Conservation (phyloP, 1,140 invertebrate genomes). For the Triops cancriformis region DNA sequence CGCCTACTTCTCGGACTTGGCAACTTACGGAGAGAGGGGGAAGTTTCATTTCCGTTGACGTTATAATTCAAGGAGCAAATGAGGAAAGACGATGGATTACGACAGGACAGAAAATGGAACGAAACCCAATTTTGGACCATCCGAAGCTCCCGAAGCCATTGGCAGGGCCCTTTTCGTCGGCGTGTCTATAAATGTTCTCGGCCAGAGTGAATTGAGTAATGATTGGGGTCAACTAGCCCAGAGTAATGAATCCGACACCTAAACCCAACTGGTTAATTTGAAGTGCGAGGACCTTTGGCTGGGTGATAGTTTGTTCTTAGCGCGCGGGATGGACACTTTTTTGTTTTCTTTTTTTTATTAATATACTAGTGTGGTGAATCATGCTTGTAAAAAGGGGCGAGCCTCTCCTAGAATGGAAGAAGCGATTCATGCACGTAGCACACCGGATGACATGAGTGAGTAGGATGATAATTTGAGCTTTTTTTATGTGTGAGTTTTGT, state of each 20-base stretch:
- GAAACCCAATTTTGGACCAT: not conserved
- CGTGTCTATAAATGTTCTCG: not conserved
- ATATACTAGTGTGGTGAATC: not conserved
- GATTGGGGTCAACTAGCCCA: not conserved
- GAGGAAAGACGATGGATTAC: constrained; percentile 13
- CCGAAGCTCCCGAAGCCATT: not conserved
- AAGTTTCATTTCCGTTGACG: not conserved
- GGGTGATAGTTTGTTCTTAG: not conserved
- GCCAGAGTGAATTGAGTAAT: not conserved
- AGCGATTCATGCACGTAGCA: constrained; percentile 2
- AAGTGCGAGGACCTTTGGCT: not conserved
- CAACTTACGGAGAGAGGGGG: not conserved
- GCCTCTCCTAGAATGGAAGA: constrained; percentile 4
- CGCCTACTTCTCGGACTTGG: constrained; percentile 3
- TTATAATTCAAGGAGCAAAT: constrained; percentile 7
- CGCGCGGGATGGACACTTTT: not conserved
- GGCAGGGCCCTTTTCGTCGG: not conserved
- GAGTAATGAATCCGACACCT: not conserved
- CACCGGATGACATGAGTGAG: not conserved
- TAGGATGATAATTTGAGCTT: not conserved
- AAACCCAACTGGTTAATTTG: not conserved
- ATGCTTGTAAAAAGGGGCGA: not conserved
- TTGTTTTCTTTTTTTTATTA: not conserved
- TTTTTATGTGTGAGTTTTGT: not conserved
- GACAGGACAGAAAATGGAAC: constrained; percentile 9